phyloP scores from a whole-genome alignment of 2,888 invertebrate species.

The Amblyteles armatorius region DNA sequence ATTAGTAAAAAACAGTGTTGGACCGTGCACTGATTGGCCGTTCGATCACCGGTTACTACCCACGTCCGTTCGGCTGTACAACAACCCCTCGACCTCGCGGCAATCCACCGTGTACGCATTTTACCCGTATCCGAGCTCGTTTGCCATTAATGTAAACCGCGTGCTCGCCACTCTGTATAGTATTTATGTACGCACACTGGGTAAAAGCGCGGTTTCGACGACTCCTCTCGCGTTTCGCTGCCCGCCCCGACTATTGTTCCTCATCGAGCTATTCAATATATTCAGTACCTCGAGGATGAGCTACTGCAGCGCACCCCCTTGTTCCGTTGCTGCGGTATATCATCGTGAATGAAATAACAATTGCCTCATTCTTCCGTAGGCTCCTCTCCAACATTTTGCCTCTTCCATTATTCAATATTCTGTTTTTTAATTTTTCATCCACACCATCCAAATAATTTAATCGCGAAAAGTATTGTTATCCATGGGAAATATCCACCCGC shows the following conservation, averaged over 20 bases:
- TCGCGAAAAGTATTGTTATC: not conserved
- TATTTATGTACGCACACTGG: constrained; percentile 24
- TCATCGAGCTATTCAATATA: constrained; percentile 67
- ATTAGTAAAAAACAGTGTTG: constrained; percentile 64
- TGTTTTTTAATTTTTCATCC: not conserved
- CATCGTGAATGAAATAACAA: constrained; percentile 55
- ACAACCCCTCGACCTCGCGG: constrained; percentile 19
- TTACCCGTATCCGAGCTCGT: constrained; percentile 49
- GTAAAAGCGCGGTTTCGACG: constrained; percentile 48
- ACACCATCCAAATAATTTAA: not conserved
- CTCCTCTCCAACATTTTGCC: constrained; percentile 32
- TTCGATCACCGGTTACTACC: constrained; percentile 61
- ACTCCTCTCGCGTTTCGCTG: constrained; percentile 61
- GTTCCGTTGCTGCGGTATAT: constrained; percentile 52
- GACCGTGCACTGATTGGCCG: constrained; percentile 55
- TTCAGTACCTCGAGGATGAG: constrained; percentile 57
- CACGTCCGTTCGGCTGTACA: constrained; percentile 38
- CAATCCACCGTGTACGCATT: constrained; percentile 45
- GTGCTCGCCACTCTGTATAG: constrained; percentile 38
- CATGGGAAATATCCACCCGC: not conserved
- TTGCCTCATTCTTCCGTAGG: constrained; percentile 21
- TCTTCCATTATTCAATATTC: constrained; percentile 8
- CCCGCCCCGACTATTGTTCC: constrained; percentile 62
- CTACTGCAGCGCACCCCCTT: constrained; percentile 39
- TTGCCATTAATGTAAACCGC: constrained; percentile 64